Evolutionary conservation across 2,888 invertebrate genomes (phyloP).

Genomic region (Drosophila birchii): DNA sequence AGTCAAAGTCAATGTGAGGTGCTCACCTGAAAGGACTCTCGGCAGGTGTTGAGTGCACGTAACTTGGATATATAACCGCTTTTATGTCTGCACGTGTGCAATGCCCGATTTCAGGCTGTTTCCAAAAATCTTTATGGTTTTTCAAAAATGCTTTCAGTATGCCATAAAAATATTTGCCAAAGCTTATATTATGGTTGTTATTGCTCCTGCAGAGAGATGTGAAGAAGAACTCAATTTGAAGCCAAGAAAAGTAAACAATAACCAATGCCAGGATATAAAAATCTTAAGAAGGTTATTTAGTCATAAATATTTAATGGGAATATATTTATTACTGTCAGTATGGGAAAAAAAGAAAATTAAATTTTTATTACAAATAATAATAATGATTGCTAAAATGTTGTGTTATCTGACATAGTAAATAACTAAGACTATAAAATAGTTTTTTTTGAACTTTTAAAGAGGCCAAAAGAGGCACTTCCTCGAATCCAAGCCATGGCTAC

Average conservation of each 20-base stretch:
- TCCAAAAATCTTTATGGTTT: slow-evolving; percentile 20
- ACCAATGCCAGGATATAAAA: not conserved
- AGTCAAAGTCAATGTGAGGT: not conserved
- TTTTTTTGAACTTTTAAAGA: not conserved
- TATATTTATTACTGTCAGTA: not conserved
- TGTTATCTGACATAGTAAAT: not conserved
- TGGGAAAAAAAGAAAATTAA: not conserved
- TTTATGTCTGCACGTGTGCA: slow-evolving; percentile 50
- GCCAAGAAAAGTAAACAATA: not conserved
- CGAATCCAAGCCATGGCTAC: not conserved
- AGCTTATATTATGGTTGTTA: not conserved
- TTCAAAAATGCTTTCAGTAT: slow-evolving; percentile 13
- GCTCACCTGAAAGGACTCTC: slow-evolving; percentile 17
- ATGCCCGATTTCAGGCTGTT: slow-evolving; percentile 2
- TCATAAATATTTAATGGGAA: not conserved
- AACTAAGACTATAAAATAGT: not conserved
- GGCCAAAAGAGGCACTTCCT: no score
- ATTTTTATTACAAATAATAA: not conserved
- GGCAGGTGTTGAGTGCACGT: slow-evolving; percentile 68
- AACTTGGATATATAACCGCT: slow-evolving; percentile 36
- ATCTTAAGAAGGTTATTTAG: not conserved
- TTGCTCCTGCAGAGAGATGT: not conserved
- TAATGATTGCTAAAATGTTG: not conserved
- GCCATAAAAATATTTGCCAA: slow-evolving; percentile 11
- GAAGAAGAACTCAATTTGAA: not conserved